Base-by-base conservation (phyloP, 1,140 invertebrate species). In the Pogonus chalceus region DNA sequence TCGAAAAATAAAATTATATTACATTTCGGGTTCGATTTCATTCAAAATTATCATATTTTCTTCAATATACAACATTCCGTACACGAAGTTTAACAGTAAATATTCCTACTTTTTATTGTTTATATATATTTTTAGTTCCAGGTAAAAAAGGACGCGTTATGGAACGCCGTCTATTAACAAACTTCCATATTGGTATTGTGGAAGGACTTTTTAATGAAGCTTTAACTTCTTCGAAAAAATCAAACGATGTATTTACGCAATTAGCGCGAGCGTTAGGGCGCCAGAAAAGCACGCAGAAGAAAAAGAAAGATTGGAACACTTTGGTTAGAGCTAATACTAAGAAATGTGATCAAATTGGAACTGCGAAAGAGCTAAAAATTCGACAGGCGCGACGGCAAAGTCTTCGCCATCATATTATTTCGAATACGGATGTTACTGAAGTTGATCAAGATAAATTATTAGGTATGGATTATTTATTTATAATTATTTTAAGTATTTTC, bases 181-280 rank as follows among this genome's bases (percentile, higher is more conserved):
- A 90, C 69, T 92, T 91, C 81, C 87, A 89, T 62, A 92, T 92
- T 55, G 88, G 88, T 4, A 81, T 90, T 48, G 87, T 92, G 1
- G 88, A 91, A 68, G 85, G 84, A 10, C 79, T 88, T n/a, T 80
- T 88, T 12, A 83, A 79, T 53, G 82, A 85, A 51, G 84, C 82
- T 7, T 79, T 85, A 24, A 76, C 79, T 2, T 76, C 64, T 23
- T 79, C 83, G 37, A 82, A 80, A 55, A 79, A 80, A 23, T 78
- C 84, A 0, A 83, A 84, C 56, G 87, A 90, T 62, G 83, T 91
- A 0, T 90, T 91, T 68, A 81, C 81, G 58, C 85, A 88, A 62
- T 81, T 92, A 37, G 78, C 76, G 10, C 82, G 81, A 61, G 87
- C 84, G 1, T 87, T 92, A 50, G 85, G 84, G 0, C 75, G 78